phyloP scores from a whole-genome alignment of 2,797 vertebrate species.

The Myotis vivesi region DNA sequence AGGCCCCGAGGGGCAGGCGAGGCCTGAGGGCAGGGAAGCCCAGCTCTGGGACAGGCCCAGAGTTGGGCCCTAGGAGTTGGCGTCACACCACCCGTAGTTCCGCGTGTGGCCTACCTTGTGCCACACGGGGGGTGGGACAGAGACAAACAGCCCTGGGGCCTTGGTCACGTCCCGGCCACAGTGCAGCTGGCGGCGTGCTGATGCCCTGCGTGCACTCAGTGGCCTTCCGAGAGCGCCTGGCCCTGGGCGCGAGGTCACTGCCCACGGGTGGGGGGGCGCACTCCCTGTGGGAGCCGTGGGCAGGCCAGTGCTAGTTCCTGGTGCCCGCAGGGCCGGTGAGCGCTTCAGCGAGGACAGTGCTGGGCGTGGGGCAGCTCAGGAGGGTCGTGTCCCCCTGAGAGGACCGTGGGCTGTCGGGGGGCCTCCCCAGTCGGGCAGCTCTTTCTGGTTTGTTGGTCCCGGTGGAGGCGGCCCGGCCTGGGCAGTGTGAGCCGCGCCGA shows the following conservation, averaged over 20 bases:
- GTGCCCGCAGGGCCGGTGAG: rapidly evolving
- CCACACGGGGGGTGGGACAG: rapidly evolving
- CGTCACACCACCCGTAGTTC: too few relatives aligned
- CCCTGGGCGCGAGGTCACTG: rapidly evolving
- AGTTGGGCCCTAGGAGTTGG: too few relatives aligned
- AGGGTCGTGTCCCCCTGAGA: not conserved
- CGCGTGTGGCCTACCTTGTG: not conserved
- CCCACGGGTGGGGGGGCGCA: not conserved
- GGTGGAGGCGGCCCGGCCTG: rapidly evolving
- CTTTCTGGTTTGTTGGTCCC: rapidly evolving
- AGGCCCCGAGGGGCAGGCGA: too few relatives aligned
- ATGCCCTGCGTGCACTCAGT: rapidly evolving
- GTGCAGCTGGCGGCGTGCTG: rapidly evolving
- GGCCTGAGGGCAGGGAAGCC: too few relatives aligned
- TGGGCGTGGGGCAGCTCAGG: too few relatives aligned
- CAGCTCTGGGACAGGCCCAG: too few relatives aligned
- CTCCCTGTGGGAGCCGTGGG: rapidly evolving
- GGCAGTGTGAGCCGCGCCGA: not conserved
- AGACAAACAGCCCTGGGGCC: not conserved
- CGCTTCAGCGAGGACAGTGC: rapidly evolving
- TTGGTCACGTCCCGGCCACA: rapidly evolving
- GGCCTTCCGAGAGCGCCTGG: not conserved
- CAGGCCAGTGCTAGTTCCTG: rapidly evolving
- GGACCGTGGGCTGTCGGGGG: rapidly evolving
- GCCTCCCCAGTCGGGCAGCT: rapidly evolving